Percentiles rank a stretch among this genome's conserved stretches.
These are phyloP conservation scores for Oithona nana DNA, from an alignment of 2,888 invertebrate species.

Conservation along the genomic window DNA sequence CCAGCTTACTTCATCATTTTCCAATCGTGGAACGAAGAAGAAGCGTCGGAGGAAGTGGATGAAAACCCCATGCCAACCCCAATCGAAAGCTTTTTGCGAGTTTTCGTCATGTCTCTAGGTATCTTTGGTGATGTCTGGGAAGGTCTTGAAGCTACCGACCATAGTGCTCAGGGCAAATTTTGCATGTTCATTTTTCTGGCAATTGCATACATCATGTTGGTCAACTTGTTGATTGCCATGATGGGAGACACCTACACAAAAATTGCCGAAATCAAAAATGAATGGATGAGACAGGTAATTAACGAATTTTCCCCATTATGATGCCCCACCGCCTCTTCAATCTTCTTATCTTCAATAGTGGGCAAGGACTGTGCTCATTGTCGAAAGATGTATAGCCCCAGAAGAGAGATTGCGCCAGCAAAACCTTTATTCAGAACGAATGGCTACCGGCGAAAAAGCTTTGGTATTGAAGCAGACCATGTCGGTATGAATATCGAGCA, in stretches of 20 bases:
- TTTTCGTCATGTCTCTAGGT: slow-evolving; percentile 95
- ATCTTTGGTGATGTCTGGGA: slow-evolving; percentile 81
- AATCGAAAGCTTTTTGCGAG: slow-evolving; percentile 84
- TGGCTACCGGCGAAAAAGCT: slow-evolving; percentile 68
- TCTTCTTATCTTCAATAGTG: slow-evolving; percentile 40
- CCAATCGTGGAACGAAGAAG: slow-evolving; percentile 63
- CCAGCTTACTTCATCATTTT: slow-evolving; percentile 73
- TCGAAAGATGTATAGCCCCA: slow-evolving; percentile 88
- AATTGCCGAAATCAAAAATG: slow-evolving; percentile 87
- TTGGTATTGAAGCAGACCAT: slow-evolving; percentile 45
- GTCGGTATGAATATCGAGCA: slow-evolving; percentile 1
- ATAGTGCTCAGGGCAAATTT: slow-evolving; percentile 74
- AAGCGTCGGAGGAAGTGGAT: slow-evolving; percentile 57
- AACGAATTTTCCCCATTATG: not conserved
- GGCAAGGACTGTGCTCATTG: slow-evolving; percentile 90
- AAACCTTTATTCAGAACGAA: slow-evolving; percentile 79
- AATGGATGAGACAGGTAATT: slow-evolving; percentile 75
- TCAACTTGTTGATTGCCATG: slow-evolving; percentile 98
- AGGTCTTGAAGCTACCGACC: slow-evolving; percentile 69
- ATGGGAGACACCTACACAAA: slow-evolving; percentile 99
- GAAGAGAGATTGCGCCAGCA: slow-evolving; percentile 63
- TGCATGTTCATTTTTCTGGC: slow-evolving; percentile 68
- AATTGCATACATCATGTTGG: slow-evolving; percentile 77
- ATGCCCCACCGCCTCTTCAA: not conserved
- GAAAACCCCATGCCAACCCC: slow-evolving; percentile 77